Percentiles rank a stretch among this genome's conserved stretches.
Conservation (phyloP, 2,888 invertebrate genomes). For the Xiphydria camelus region DNA sequence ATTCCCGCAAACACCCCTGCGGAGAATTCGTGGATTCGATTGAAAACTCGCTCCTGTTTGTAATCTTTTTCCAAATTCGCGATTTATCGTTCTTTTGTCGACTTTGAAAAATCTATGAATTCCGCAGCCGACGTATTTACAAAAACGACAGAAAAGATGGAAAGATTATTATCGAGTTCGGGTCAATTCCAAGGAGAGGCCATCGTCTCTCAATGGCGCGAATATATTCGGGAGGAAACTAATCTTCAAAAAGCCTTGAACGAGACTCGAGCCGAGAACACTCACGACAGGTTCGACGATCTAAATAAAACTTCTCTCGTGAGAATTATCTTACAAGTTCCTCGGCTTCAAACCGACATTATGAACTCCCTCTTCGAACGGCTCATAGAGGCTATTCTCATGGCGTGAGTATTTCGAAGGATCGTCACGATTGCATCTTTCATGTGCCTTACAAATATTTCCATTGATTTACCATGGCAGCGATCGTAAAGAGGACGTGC, state of each 20-base stretch:
- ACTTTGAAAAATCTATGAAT: too few relatives aligned
- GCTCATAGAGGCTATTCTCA: slow-evolving; percentile 44
- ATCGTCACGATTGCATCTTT: not conserved
- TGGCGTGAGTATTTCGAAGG: slow-evolving; percentile 30
- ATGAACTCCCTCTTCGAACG: slow-evolving; percentile 36
- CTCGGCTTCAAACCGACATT: slow-evolving; percentile 40
- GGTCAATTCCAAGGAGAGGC: slow-evolving; percentile 27
- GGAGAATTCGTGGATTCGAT: too few relatives aligned
- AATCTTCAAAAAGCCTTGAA: slow-evolving; percentile 42
- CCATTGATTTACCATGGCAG: slow-evolving; percentile 25
- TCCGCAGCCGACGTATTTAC: slow-evolving; percentile 28
- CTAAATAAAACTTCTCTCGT: slow-evolving; percentile 39
- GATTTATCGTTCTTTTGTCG: too few relatives aligned
- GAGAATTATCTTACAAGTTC: slow-evolving; percentile 44
- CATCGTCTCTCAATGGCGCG: slow-evolving; percentile 37
- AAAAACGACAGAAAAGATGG: slow-evolving; percentile 40
- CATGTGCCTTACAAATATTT: slow-evolving; percentile 12
- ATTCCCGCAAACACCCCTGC: too few relatives aligned
- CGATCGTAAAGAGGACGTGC: slow-evolving; percentile 48
- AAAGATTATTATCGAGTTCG: slow-evolving; percentile 27
- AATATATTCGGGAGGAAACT: slow-evolving; percentile 36
- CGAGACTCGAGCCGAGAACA: slow-evolving; percentile 33
- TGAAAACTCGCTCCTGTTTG: too few relatives aligned
- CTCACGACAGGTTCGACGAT: slow-evolving; percentile 18
- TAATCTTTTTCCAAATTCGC: too few relatives aligned